phyloP scores from a whole-genome alignment of 1,140 invertebrate species.

The Anastatus disparis region DNA sequence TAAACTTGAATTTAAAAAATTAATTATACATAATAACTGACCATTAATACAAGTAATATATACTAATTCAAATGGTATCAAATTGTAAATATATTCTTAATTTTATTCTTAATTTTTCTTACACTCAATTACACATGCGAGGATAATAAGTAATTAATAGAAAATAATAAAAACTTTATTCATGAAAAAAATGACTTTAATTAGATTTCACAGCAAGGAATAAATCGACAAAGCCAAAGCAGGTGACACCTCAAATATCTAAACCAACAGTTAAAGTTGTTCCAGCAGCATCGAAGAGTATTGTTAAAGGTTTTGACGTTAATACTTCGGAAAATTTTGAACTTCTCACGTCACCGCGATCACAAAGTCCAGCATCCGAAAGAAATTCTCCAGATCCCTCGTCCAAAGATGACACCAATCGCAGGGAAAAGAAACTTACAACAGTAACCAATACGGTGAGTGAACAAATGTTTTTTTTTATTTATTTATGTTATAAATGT shows the following conservation, averaged over 20 bases:
- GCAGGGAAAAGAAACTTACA: conserved; percentile 49
- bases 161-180: too few relatives aligned
- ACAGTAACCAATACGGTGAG: conserved; percentile 4
- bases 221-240: conserved; percentile 35
- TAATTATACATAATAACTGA: too few relatives aligned
- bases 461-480: background rate
- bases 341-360: conserved; percentile 53
- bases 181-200: too few relatives aligned
- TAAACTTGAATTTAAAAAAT: too few relatives aligned
- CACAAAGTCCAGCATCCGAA: conserved; percentile 55
- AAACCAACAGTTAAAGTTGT: conserved; percentile 57
- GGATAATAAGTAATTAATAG: too few relatives aligned
- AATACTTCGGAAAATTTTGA: conserved; percentile 48
- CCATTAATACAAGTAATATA: too few relatives aligned
- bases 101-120: too few relatives aligned
- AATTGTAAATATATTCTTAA: too few relatives aligned
- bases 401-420: conserved; percentile 45
- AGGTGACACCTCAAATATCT: conserved; percentile 50
- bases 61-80: too few relatives aligned
- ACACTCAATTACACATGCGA: too few relatives aligned
- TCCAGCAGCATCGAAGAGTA: conserved; percentile 47
- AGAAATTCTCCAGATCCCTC: conserved; percentile 53
- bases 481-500: too few relatives aligned
- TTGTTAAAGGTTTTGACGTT: conserved; percentile 57
- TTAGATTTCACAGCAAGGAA: conserved; percentile 53